These are phyloP conservation scores for Papilio aristodemus DNA, from an alignment of 1,140 invertebrate species.

Conservation along the genomic window DNA sequence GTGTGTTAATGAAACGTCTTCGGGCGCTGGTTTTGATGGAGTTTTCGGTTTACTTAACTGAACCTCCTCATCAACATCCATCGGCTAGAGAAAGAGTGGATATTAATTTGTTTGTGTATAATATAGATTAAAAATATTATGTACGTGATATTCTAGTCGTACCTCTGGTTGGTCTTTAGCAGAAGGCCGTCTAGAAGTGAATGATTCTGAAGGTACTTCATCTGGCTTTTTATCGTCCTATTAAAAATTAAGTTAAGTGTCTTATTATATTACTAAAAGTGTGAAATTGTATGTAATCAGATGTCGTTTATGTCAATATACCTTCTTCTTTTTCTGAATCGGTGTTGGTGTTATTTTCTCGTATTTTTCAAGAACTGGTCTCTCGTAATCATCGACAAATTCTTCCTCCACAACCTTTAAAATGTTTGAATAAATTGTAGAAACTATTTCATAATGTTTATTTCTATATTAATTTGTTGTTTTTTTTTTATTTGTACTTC, in stretches of 20 bases:
- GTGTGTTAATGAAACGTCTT: constrained; percentile 74
- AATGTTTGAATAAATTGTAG: constrained; percentile 33
- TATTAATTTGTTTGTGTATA: constrained; percentile 34
- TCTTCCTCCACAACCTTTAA: constrained; percentile 80
- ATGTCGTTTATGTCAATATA: constrained; percentile 45
- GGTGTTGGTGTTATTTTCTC: constrained; percentile 80
- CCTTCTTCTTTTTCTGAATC: constrained; percentile 76
- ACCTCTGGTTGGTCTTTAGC: constrained; percentile 73
- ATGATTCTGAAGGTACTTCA: constrained; percentile 62
- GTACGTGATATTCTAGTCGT: constrained; percentile 33
- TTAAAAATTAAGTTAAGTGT: constrained; percentile 40
- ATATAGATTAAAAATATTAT: constrained; percentile 10
- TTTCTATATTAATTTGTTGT: not conserved
- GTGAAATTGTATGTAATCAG: constrained; percentile 30
- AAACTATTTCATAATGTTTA: not conserved
- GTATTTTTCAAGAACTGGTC: constrained; percentile 84
- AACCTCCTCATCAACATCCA: constrained; percentile 73
- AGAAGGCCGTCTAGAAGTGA: constrained; percentile 62
- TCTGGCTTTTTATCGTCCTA: constrained; percentile 71
- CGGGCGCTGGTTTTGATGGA: constrained; percentile 66
- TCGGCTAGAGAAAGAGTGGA: constrained; percentile 58
- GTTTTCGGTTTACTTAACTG: constrained; percentile 66
- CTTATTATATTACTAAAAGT: constrained; percentile 30
- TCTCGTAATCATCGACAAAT: constrained; percentile 82
- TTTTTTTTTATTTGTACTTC: not conserved